Evolutionary conservation across 2,113 vertebrate genomes (phyloP).

Genomic region (Varanus salvator): DNA sequence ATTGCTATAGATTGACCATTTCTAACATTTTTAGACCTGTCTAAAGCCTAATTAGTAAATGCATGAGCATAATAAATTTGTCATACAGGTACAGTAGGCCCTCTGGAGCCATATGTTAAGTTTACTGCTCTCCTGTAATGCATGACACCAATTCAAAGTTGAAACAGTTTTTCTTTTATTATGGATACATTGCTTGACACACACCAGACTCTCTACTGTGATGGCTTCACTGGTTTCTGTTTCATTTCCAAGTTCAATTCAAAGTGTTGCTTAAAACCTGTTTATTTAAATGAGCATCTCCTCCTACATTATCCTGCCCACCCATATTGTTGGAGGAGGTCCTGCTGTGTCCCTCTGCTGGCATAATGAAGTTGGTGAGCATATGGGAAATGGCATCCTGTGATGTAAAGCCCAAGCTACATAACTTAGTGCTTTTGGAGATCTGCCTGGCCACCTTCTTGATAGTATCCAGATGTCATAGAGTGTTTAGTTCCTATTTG

Average conservation of each 20-base stretch:
- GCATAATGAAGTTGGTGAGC: too few species aligned
- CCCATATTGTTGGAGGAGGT: background rate
- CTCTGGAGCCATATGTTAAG: background rate
- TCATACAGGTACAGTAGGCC: background rate
- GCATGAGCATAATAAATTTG: background rate
- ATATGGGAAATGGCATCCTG: too few species aligned
- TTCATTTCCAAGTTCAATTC: background rate
- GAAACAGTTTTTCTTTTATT: slow-evolving; percentile 1
- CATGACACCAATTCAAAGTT: background rate
- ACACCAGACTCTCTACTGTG: background rate
- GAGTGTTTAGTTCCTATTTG: too few species aligned
- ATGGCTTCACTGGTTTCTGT: background rate
- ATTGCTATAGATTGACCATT: background rate
- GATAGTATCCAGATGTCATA: too few species aligned
- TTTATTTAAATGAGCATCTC: background rate
- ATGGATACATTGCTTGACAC: background rate
- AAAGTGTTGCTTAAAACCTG: background rate
- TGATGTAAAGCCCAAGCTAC: too few species aligned
- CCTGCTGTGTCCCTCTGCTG: too few species aligned
- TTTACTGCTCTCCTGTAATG: background rate
- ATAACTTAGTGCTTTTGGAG: too few species aligned
- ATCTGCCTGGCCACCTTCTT: too few species aligned
- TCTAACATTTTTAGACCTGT: background rate
- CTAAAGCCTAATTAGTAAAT: slow-evolving; percentile 2
- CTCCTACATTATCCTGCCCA: background rate